Conservation (phyloP, 1,140 invertebrate species). For the Caerostris extrusa region DNA sequence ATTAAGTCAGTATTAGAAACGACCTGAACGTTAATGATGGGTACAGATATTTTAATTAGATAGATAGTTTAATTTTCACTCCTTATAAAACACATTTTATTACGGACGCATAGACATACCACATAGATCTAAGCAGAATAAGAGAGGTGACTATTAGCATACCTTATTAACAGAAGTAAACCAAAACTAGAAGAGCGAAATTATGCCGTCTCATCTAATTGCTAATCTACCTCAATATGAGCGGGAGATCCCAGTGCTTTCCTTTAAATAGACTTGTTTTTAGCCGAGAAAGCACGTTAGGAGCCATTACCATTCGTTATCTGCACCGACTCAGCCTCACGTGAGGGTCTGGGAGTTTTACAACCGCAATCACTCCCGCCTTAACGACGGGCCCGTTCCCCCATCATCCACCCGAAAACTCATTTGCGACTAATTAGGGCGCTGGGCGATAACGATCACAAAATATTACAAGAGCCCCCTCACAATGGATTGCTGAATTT, state of each 20-base stretch:
- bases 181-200: no score
- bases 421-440: constrained; percentile 57
- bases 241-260: background rate
- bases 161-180: no score
- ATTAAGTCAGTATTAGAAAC: no score
- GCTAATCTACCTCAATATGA: background rate
- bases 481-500: constrained; percentile 48
- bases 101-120: no score
- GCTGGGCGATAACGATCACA: constrained; percentile 45
- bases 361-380: constrained; percentile 40
- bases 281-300: constrained; percentile 24
- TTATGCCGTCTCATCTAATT: no score
- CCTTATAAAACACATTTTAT: no score
- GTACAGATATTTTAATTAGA: no score
- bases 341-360: constrained; percentile 24
- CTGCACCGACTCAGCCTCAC: background rate
- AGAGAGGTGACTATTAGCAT: no score
- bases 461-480: constrained; percentile 8
- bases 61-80: no score
- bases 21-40: no score
- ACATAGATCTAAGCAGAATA: no score
- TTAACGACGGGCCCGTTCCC: background rate
- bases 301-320: constrained; percentile 50
- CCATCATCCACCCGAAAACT: no score
- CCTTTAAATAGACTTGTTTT: background rate